Evolutionary conservation across 2,888 invertebrate species (phyloP).

Genomic region (Hemaris fuciformis): DNA sequence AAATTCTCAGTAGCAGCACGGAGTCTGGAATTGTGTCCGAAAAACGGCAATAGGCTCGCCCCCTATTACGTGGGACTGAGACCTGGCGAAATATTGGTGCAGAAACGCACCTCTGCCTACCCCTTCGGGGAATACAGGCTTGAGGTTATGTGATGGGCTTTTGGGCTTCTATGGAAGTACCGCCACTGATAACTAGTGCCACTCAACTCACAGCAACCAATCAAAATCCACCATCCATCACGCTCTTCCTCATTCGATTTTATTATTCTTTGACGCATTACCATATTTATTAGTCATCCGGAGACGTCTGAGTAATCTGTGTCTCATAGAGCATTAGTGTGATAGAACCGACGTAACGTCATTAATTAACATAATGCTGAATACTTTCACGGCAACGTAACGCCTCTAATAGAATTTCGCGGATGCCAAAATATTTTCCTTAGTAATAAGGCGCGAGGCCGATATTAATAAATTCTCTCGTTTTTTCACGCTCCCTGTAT

Average conservation of each 20-base stretch:
- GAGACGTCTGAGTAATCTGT: not conserved
- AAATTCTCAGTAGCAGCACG: too few relatives aligned
- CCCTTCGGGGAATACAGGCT: too few relatives aligned
- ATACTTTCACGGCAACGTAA: not conserved
- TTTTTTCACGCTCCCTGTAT: too few relatives aligned
- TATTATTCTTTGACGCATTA: not conserved
- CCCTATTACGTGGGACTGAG: too few relatives aligned
- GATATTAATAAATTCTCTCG: not conserved
- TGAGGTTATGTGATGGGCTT: too few relatives aligned
- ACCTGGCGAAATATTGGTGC: too few relatives aligned
- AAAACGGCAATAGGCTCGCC: too few relatives aligned
- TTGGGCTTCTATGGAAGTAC: too few relatives aligned
- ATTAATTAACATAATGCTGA: not conserved
- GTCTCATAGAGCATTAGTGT: not conserved
- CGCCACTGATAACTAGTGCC: too few relatives aligned
- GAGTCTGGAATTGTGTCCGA: too few relatives aligned
- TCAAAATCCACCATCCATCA: not conserved
- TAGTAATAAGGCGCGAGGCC: not conserved
- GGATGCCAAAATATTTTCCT: not conserved
- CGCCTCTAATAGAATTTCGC: not conserved
- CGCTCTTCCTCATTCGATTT: not conserved
- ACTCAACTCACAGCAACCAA: too few relatives aligned
- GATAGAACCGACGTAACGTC: not conserved
- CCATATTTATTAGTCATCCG: not conserved
- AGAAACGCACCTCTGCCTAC: too few relatives aligned